Evolutionary conservation across 2,888 invertebrate species (phyloP).

Genomic region (Maniola hyperantus): DNA sequence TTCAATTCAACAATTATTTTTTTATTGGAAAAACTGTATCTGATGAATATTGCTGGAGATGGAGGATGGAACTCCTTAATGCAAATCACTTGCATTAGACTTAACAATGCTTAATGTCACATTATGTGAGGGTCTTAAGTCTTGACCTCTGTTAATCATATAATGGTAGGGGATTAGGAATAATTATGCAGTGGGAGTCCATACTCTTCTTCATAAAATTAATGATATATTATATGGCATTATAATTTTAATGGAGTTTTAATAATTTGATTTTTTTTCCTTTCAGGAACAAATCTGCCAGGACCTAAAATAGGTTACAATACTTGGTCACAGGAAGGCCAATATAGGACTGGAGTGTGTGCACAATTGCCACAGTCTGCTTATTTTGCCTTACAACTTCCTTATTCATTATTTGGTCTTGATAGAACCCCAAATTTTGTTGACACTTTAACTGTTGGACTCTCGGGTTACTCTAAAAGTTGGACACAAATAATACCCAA

Average conservation of each 20-base stretch:
- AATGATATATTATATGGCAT: too few relatives aligned
- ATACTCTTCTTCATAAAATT: too few relatives aligned
- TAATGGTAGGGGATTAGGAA: too few relatives aligned
- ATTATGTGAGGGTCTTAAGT: too few relatives aligned
- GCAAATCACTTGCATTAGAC: too few relatives aligned
- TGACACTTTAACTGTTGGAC: conserved; percentile 91
- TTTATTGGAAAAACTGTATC: too few relatives aligned
- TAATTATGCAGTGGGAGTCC: too few relatives aligned
- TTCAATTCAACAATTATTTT: too few relatives aligned
- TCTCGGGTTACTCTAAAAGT: conserved; percentile 86
- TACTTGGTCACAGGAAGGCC: conserved; percentile 94
- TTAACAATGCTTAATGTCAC: too few relatives aligned
- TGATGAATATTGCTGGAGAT: too few relatives aligned
- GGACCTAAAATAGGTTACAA: conserved; percentile 94
- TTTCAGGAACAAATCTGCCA: conserved; percentile 90
- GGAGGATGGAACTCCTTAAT: too few relatives aligned
- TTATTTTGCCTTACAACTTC: conserved; percentile 95
- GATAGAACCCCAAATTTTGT: conserved; percentile 99
- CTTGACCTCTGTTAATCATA: too few relatives aligned
- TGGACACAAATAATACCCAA: conserved; percentile 98
- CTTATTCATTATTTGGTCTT: conserved; percentile 98
- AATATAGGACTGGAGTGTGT: conserved; percentile 89
- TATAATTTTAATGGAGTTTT: neutral
- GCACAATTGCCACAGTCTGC: conserved; percentile 96
- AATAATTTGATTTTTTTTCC: conserved; percentile 17